Evolutionary conservation across 2,888 invertebrate genomes (phyloP).

Genomic region (Clitarchus hookeri): DNA sequence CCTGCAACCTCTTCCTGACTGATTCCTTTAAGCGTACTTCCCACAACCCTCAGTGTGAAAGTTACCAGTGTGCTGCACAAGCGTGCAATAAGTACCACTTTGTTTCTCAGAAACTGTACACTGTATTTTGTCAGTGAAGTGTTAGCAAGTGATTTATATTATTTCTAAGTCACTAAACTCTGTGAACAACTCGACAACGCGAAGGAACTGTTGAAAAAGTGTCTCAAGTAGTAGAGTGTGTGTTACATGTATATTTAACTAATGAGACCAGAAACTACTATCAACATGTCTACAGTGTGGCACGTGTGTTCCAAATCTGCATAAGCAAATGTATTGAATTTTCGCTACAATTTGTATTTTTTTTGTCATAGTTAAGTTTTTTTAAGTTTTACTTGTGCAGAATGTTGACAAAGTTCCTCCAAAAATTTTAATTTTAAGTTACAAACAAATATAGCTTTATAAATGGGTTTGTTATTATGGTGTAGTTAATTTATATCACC

Average conservation of each 20-base stretch:
- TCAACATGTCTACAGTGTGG: no score
- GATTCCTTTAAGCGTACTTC: constrained; percentile 22
- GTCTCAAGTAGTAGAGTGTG: no score
- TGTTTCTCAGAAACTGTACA: no score
- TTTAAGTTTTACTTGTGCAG: background rate
- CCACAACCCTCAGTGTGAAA: background rate
- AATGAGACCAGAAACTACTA: no score
- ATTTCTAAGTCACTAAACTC: no score
- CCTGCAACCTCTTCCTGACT: constrained; percentile 60
- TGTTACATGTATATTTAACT: no score
- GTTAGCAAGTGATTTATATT: no score
- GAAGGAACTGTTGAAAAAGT: no score
- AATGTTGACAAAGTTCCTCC: background rate
- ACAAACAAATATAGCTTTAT: background rate
- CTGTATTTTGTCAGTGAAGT: no score
- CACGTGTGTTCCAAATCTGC: no score
- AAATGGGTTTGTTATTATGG: background rate
- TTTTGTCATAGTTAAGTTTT: background rate
- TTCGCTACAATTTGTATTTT: background rate
- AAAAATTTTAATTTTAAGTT: background rate
- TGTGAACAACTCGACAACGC: no score
- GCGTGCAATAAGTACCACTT: no score
- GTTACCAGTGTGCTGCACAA: background rate
- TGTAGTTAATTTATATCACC: background rate
- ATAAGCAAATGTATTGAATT: background rate